Evolutionary conservation across 2,113 vertebrate species (phyloP), one percentile per base, ranked within the genome.

Genomic region (Solenodon paradoxus): DNA sequence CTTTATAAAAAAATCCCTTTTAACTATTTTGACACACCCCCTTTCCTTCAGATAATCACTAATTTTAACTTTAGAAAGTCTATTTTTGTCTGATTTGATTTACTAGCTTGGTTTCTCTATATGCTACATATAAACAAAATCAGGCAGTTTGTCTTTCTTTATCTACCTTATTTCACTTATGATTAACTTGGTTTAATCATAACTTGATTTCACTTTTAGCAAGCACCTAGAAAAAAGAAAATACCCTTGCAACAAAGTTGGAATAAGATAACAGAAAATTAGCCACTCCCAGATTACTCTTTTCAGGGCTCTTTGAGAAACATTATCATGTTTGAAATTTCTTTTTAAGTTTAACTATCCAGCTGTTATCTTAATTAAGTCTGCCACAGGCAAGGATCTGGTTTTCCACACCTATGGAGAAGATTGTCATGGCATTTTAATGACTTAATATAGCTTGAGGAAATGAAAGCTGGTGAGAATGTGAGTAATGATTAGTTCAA

Each of bases 341-440:
- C n/a, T 91, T 97, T 97, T 96, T 97, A 96, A 97, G 61, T 96
- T 89, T 96, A 97, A 97, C 90, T 95, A 96, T 97, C 97, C 98
- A 98, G 94, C 98, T 98, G 98, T 97, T 98, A 97, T 84, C 87
- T 97, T 98, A 98, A 98, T 98, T 98, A 98, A 96, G 91, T 95
- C 61, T 98, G 97, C 98, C 97, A 98, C 87, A 97, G 98, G 97
- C 97, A 98, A 98, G 80, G 81, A 96, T 97, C 95, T 98, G 97
- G 90, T 69, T 98, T 97, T 97, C 82, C 4, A 26, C 98, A 98
- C 98, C 98, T 98, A 97, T 96, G 95, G 96, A 98, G 97, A 98
- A 96, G 97, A 97, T 84, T 95, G 95, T 97, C 95, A 86, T 97
- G 96, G 95, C 92, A 95, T 97, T 98, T 98, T 98, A 98, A 98